Conservation (phyloP, 1,140 invertebrate genomes). For the Muscidifurax raptorellus region DNA sequence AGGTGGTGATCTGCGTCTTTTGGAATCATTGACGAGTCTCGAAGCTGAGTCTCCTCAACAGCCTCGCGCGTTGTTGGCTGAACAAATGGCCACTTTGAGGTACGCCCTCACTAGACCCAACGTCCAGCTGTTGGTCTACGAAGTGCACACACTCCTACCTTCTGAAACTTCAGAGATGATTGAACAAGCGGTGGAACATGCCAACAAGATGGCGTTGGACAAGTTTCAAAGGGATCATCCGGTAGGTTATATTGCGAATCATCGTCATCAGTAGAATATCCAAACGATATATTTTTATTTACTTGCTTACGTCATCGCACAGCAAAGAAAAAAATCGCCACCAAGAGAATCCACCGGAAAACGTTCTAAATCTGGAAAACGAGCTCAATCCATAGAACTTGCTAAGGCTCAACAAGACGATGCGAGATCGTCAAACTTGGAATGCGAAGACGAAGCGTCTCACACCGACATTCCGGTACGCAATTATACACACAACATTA, state of each 20-base stretch:
- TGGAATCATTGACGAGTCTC: constrained; percentile 63
- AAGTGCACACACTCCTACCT: constrained; percentile 71
- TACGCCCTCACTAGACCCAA: constrained; percentile 68
- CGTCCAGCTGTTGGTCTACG: constrained; percentile 74
- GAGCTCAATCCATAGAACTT: constrained; percentile 11
- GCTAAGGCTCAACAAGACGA: neutral
- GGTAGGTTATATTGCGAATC: constrained; percentile 45
- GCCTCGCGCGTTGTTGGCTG: constrained; percentile 57
- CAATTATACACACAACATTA: neutral
- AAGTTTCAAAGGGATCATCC: constrained; percentile 66
- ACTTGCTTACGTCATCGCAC: neutral
- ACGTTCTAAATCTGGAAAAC: constrained; percentile 50
- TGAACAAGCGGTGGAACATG: constrained; percentile 67
- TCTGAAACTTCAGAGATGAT: constrained; percentile 72
- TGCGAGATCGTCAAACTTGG: constrained; percentile 24
- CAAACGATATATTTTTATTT: constrained; percentile 3
- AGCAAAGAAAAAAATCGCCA: constrained; percentile 48
- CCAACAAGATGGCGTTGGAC: constrained; percentile 71
- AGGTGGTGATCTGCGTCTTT: constrained; percentile 62
- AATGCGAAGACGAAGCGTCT: constrained; percentile 45
- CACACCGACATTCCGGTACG: constrained; percentile 44
- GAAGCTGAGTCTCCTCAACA: constrained; percentile 54
- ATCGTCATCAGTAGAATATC: no score
- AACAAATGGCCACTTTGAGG: constrained; percentile 67
- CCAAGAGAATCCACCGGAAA: constrained; percentile 50